Evolutionary conservation across 2,797 vertebrate species (phyloP).

Genomic region (Pseudochromis fuscus): DNA sequence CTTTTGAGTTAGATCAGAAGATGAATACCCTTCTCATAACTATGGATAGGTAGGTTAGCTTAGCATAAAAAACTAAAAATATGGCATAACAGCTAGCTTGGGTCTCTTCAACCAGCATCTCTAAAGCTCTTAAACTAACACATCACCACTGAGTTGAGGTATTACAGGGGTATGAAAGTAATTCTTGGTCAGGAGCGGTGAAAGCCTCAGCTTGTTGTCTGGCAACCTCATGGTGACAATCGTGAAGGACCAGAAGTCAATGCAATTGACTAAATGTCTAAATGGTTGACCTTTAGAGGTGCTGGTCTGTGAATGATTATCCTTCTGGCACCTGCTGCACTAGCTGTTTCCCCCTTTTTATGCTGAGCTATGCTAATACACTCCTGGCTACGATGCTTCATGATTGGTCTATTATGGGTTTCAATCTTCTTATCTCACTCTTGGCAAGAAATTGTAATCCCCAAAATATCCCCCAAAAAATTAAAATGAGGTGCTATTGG

Average conservation of each 20-base stretch:
- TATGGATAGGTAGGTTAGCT: too few species aligned
- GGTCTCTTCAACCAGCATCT: background rate
- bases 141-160: background rate
- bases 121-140: background rate
- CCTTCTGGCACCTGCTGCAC: background rate
- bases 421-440: background rate
- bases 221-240: background rate
- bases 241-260: background rate
- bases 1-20: too few species aligned
- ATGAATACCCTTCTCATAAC: too few species aligned
- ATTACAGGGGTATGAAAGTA: background rate
- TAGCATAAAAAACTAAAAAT: too few species aligned
- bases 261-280: background rate
- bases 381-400: too few species aligned
- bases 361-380: background rate
- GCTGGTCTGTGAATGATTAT: constrained; percentile 6
- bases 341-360: background rate
- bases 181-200: background rate
- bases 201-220: constrained; percentile 5
- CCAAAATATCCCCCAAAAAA: too few species aligned
- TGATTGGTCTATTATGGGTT: too few species aligned
- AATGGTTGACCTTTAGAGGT: background rate
- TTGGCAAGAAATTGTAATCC: background rate
- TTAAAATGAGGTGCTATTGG: background rate
- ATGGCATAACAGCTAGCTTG: too few species aligned